Percentiles rank a stretch among this genome's conserved stretches.
Conservation (phyloP, 2,888 invertebrate species). For the Notodonta dromedarius region DNA sequence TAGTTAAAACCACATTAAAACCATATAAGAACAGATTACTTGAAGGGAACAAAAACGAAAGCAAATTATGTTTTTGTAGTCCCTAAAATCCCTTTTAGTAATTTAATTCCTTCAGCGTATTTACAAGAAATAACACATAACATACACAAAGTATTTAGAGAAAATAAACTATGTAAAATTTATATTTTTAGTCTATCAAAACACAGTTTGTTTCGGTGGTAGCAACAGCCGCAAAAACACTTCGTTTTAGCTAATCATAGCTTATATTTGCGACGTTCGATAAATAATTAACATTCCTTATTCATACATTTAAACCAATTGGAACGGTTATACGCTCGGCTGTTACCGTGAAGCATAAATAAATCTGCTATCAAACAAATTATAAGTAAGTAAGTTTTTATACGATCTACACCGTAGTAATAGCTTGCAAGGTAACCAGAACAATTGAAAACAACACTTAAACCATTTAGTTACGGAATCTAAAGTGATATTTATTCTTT, state of each 20-base stretch:
- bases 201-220: neutral
- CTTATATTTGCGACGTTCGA: neutral
- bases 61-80: too few relatives aligned
- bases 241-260: neutral
- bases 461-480: constrained; percentile 18
- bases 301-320: constrained; percentile 18
- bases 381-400: constrained; percentile 9
- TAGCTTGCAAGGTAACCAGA: constrained; percentile 15
- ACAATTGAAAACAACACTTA: constrained; percentile 11
- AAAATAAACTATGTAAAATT: too few relatives aligned
- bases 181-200: neutral
- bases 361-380: constrained; percentile 29
- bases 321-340: constrained; percentile 14
- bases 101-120: too few relatives aligned
- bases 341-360: constrained; percentile 27
- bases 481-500: constrained; percentile 3
- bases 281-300: constrained; percentile 8
- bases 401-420: constrained; percentile 17
- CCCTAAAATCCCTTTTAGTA: too few relatives aligned
- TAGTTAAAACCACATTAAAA: too few relatives aligned
- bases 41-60: too few relatives aligned
- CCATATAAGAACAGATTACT: too few relatives aligned
- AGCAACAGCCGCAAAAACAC: neutral
- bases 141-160: too few relatives aligned
- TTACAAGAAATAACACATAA: too few relatives aligned